Percentiles rank a stretch among this genome's conserved stretches.
Evolutionary conservation across 2,797 vertebrate genomes (phyloP).

Genomic region (Sebastes trivittatus): DNA sequence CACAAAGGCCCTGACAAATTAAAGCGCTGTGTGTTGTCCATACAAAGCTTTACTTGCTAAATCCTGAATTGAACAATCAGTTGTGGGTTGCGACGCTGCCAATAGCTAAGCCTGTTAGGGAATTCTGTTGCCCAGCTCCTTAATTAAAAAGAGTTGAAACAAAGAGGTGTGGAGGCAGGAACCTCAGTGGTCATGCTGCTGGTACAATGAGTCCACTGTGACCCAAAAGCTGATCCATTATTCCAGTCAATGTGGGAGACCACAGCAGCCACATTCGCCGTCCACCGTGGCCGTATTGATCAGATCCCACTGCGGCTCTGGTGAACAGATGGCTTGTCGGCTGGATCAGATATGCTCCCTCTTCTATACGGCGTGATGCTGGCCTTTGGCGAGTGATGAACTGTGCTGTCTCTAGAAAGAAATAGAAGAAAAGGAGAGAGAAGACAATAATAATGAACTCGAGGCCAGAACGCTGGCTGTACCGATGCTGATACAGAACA

Average conservation of each 20-base stretch:
- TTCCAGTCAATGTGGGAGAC: conserved; percentile 72
- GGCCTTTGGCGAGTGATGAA: conserved; percentile 41
- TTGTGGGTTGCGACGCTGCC: conserved; percentile 67
- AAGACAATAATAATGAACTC: conserved; percentile 13
- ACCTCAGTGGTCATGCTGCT: conserved; percentile 74
- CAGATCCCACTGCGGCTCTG: conserved; percentile 61
- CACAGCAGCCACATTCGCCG: conserved; percentile 53
- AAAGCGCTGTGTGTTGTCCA: conserved; percentile 53
- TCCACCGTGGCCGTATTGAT: conserved; percentile 76
- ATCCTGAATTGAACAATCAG: conserved; percentile 75
- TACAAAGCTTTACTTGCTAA: conserved; percentile 67
- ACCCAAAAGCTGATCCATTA: conserved; percentile 79
- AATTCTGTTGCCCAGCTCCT: conserved; percentile 73
- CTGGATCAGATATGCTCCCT: conserved; percentile 50
- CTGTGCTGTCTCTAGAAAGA: conserved; percentile 8
- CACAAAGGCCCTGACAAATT: conserved; percentile 46
- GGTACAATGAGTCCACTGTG: conserved; percentile 77
- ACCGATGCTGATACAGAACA: neutral
- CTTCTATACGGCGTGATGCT: neutral
- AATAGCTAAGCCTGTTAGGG: conserved; percentile 77
- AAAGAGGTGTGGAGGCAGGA: conserved; percentile 71
- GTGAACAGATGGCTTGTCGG: conserved; percentile 75
- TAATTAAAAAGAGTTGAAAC: conserved; percentile 81
- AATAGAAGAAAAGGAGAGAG: neutral
- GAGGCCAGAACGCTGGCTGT: neutral